These are phyloP conservation scores for Drosophila pallidifrons DNA, from an alignment of 1,140 invertebrate species.

Conservation along the genomic window DNA sequence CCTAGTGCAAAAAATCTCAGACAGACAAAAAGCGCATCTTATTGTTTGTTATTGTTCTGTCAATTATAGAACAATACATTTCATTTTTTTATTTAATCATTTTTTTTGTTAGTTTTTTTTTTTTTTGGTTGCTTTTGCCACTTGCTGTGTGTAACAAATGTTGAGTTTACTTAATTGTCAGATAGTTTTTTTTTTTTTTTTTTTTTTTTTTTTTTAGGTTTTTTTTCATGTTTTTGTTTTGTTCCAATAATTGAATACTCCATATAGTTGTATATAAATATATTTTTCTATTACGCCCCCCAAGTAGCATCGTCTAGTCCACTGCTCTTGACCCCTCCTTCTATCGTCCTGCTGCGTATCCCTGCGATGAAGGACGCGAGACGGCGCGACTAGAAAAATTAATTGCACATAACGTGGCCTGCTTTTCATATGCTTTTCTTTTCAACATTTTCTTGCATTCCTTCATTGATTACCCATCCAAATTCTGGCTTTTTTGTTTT, in stretches of 20 bases:
- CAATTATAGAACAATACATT: conserved; percentile 67
- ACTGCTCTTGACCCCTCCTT: conserved; percentile 36
- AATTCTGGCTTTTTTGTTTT: conserved; percentile 38
- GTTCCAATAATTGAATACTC: conserved; percentile 79
- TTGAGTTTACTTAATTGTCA: conserved; percentile 74
- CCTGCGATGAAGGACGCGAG: conserved; percentile 29
- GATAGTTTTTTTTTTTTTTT: conserved; percentile 60
- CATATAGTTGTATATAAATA: conserved; percentile 83
- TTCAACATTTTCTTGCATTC: conserved; percentile 1
- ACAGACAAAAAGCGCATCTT: conserved; percentile 73
- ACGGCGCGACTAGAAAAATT: conserved; percentile 74
- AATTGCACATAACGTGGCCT: conserved; percentile 83
- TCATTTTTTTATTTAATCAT: conserved; percentile 21
- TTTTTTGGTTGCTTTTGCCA: conserved; percentile 40
- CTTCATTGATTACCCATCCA: conserved; percentile 14
- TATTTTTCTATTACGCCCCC: conserved; percentile 83
- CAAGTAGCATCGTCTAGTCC: conserved; percentile 62
- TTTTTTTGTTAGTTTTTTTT: conserved; percentile 29
- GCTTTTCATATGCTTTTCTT: conserved; percentile 47
- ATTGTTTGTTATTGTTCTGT: conserved; percentile 68
- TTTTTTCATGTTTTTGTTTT: conserved; percentile 41
- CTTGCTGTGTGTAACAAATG: conserved; percentile 73
- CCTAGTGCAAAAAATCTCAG: conserved; percentile 76
- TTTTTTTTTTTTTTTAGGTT: too few relatives aligned
- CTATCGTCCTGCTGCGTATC: conserved; percentile 49